A percentile compares a stretch with the other conserved stretches of the same genome.
These are phyloP conservation scores for Eulemur albifrons DNA, from an alignment of 2,797 vertebrate genomes.

Conservation along the genomic window DNA sequence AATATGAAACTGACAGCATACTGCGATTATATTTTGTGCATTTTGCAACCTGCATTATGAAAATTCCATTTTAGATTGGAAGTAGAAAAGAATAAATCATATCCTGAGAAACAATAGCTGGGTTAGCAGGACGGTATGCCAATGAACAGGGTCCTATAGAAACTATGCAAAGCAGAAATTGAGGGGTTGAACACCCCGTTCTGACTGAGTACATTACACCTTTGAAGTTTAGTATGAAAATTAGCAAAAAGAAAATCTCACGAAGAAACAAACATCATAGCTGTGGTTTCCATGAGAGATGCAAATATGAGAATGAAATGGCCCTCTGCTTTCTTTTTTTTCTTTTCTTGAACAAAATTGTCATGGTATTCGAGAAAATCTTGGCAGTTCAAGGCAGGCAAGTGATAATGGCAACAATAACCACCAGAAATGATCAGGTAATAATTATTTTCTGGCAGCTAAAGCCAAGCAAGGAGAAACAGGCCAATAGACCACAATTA, in stretches of 20 bases:
- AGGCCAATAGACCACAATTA: conserved; percentile 52
- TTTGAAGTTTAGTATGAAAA: conserved; percentile 7
- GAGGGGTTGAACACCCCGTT: neutral
- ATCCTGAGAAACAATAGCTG: neutral
- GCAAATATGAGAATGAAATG: neutral
- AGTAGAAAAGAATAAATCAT: neutral
- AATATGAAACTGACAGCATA: neutral
- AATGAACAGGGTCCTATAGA: neutral
- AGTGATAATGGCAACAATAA: conserved; percentile 61
- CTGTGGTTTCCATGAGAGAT: neutral
- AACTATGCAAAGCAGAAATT: neutral
- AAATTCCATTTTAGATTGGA: conserved; percentile 18
- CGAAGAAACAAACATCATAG: conserved; percentile 35
- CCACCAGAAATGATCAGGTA: conserved; percentile 45
- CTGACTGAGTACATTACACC: neutral
- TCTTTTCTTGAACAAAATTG: conserved; percentile 31
- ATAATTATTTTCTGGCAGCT: conserved; percentile 52
- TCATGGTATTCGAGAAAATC: conserved; percentile 41
- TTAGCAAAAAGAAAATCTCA: conserved; percentile 8
- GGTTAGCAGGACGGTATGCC: neutral
- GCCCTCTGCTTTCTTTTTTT: neutral
- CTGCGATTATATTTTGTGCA: neutral
- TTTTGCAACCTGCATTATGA: neutral
- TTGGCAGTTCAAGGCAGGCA: conserved; percentile 43
- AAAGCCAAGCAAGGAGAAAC: conserved; percentile 50